Conservation (phyloP, 2,888 invertebrate species). For the Strigamia crassipes region DNA sequence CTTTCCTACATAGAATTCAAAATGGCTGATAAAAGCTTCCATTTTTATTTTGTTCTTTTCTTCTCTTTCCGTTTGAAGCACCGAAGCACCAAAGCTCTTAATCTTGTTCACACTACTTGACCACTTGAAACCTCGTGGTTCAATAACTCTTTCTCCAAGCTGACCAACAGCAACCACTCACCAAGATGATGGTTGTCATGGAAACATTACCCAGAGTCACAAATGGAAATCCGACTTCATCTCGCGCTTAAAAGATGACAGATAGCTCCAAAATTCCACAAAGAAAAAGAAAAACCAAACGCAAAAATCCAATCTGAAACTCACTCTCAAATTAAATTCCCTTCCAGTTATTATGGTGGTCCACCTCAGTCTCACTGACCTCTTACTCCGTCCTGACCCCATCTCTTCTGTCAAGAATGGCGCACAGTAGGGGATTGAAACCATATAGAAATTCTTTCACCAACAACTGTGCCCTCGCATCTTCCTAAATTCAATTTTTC, state of each 20-base stretch:
- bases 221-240: background rate
- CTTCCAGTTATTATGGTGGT: slow-evolving; percentile 5
- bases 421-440: background rate
- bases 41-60: background rate
- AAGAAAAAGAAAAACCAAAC: background rate
- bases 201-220: slow-evolving; percentile 9
- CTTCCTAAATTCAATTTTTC: background rate
- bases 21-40: too few species aligned
- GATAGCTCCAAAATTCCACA: background rate
- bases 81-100: background rate
- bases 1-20: too few species aligned
- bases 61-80: background rate
- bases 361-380: slow-evolving; percentile 22
- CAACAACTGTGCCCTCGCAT: background rate
- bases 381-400: slow-evolving; percentile 7
- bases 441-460: background rate
- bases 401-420: slow-evolving; percentile 12
- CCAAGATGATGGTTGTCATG: slow-evolving; percentile 8
- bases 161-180: slow-evolving; percentile 25
- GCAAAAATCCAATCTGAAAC: slow-evolving; percentile 1
- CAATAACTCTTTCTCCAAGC: slow-evolving; percentile 3
- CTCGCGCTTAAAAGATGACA: background rate
- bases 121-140: slow-evolving; percentile 27
- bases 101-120: slow-evolving; percentile 18
- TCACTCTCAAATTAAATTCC: slow-evolving; percentile 31